Conservation (phyloP, 2,888 invertebrate genomes). For the Pollenia labialis region DNA sequence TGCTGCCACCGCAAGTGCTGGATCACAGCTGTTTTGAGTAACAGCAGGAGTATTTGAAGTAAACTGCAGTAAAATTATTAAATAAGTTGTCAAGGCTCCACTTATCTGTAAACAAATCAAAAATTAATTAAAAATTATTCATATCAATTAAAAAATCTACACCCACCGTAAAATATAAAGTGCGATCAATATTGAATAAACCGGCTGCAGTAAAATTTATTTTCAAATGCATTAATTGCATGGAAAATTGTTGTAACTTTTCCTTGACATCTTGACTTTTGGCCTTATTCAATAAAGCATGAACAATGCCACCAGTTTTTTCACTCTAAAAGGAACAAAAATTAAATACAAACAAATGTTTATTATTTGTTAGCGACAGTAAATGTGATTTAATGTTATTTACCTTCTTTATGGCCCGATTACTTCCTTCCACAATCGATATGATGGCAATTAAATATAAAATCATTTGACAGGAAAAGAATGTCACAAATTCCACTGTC, state of each 20-base stretch:
- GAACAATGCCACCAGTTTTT: constrained; percentile 83
- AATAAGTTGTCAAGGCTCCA: constrained; percentile 83
- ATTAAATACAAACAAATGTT: constrained; percentile 20
- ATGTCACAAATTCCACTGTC: constrained; percentile 83
- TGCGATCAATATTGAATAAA: constrained; percentile 83
- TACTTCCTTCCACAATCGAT: constrained; percentile 83
- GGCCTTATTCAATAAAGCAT: constrained; percentile 81
- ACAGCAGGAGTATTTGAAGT: constrained; percentile 78
- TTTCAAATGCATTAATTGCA: constrained; percentile 83
- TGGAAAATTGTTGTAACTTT: constrained; percentile 82
- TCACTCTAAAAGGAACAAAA: constrained; percentile 78
- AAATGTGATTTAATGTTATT: neutral
- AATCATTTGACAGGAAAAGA: constrained; percentile 84
- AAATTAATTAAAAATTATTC: constrained; percentile 10
- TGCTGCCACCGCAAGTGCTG: neutral
- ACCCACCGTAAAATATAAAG: constrained; percentile 83
- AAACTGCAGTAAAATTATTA: constrained; percentile 84
- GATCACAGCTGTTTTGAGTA: constrained; percentile 17
- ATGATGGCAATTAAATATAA: constrained; percentile 82
- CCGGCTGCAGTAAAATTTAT: constrained; percentile 84
- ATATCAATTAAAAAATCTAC: neutral
- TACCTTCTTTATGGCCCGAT: constrained; percentile 83
- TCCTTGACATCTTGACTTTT: constrained; percentile 80
- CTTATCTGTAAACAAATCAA: constrained; percentile 79
- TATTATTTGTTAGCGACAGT: too few relatives aligned